Evolutionary conservation across 1,140 invertebrate species (phyloP).

Genomic region (Wiebesia pumilae): DNA sequence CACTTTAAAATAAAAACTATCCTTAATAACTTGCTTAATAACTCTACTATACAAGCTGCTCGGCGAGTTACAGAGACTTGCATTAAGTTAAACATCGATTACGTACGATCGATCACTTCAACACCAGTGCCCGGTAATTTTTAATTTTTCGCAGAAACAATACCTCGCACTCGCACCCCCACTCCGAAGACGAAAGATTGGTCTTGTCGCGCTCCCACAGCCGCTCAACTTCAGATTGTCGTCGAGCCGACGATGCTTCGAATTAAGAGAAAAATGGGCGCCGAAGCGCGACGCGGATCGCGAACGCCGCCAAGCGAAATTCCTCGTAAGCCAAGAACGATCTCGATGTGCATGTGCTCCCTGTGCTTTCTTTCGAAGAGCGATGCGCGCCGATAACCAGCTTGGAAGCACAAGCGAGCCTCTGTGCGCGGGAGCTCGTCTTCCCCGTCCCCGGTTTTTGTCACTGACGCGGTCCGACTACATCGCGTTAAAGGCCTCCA

Average conservation of each 20-base stretch:
- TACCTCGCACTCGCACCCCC: neutral
- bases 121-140: neutral
- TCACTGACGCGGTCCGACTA: slow-evolving; percentile 59
- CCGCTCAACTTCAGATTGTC: no score
- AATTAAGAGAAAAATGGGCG: neutral
- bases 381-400: slow-evolving; percentile 46
- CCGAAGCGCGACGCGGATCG: neutral
- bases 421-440: slow-evolving; percentile 60
- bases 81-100: no score
- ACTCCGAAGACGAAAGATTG: no score
- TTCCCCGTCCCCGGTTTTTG: slow-evolving; percentile 63
- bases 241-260: no score
- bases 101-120: neutral
- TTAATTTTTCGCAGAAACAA: neutral
- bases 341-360: neutral
- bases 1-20: no score
- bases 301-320: neutral
- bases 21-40: no score
- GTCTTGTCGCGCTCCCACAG: no score
- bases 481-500: slow-evolving; percentile 34
- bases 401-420: slow-evolving; percentile 60
- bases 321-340: neutral
- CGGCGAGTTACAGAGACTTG: no score
- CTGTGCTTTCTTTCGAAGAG: slow-evolving; percentile 60
- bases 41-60: no score